Evolutionary conservation across 2,888 invertebrate genomes (phyloP).

Genomic region (Tenthredo livida): DNA sequence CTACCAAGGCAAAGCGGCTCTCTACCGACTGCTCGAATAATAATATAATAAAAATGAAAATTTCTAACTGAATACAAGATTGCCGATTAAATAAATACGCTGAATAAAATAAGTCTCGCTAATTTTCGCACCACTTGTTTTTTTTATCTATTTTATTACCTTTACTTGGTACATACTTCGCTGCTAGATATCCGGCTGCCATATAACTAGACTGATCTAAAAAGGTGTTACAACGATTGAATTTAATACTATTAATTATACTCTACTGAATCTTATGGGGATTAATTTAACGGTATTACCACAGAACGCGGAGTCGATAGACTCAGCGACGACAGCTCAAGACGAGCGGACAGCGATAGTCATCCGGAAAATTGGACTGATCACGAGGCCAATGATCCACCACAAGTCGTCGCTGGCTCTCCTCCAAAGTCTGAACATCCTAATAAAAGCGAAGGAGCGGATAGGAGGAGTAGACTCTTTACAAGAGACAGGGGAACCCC

Average conservation of each 20-base stretch:
- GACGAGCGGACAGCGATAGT: conserved; percentile 81
- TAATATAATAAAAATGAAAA: background rate
- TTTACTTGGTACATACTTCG: background rate
- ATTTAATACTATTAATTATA: background rate
- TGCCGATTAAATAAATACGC: background rate
- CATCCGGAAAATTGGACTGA: conserved; percentile 83
- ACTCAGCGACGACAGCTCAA: conserved; percentile 81
- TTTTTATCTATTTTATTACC: background rate
- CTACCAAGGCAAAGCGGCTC: background rate
- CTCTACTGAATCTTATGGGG: background rate
- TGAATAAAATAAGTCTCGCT: background rate
- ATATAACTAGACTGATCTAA: background rate
- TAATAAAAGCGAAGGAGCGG: conserved; percentile 78
- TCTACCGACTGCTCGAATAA: background rate
- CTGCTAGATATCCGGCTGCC: background rate
- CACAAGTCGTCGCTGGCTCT: conserved; percentile 82
- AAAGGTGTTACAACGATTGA: background rate
- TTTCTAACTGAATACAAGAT: background rate
- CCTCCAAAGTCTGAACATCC: conserved; percentile 81
- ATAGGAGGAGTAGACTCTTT: conserved; percentile 82
- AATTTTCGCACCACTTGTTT: background rate
- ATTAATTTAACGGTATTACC: background rate
- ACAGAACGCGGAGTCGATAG: conserved; percentile 79
- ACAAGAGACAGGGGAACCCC: conserved; percentile 77
- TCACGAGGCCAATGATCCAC: conserved; percentile 85